Evolutionary conservation across 2,797 vertebrate genomes (phyloP).

Genomic region (Cryptoblepharus egeriae): DNA sequence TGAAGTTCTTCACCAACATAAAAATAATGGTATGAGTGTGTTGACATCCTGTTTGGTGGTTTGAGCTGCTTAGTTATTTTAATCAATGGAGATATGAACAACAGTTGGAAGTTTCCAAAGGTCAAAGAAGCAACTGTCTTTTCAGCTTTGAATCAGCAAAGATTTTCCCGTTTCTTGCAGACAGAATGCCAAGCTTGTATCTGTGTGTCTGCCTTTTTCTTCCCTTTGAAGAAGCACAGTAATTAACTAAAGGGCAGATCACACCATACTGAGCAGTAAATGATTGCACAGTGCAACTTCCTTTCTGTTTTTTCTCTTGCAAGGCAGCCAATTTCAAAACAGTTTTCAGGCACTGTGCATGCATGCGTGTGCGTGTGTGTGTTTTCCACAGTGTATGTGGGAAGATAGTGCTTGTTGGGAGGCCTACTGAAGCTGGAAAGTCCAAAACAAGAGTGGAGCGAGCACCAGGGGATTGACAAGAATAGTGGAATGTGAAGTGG

Average conservation of each 20-base stretch:
- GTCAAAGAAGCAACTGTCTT: slow-evolving; percentile 74
- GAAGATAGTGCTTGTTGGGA: too few relatives aligned
- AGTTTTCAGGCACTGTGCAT: slow-evolving; percentile 7
- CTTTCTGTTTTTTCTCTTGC: slow-evolving; percentile 58
- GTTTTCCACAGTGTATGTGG: too few relatives aligned
- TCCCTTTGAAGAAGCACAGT: slow-evolving; percentile 59
- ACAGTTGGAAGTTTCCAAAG: slow-evolving; percentile 70
- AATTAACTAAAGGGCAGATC: slow-evolving; percentile 68
- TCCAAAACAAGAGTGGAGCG: too few relatives aligned
- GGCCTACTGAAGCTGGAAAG: too few relatives aligned
- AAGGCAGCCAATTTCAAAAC: slow-evolving; percentile 34
- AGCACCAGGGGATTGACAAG: too few relatives aligned
- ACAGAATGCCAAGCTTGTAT: slow-evolving; percentile 61
- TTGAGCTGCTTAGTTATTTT: slow-evolving; percentile 66
- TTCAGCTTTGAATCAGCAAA: slow-evolving; percentile 73
- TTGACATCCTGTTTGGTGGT: slow-evolving; percentile 53
- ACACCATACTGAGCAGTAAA: slow-evolving; percentile 28
- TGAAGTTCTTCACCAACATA: slow-evolving; percentile 51
- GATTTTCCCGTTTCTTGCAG: slow-evolving; percentile 65
- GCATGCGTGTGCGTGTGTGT: too few relatives aligned
- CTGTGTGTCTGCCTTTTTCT: slow-evolving; percentile 58
- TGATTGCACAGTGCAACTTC: slow-evolving; percentile 16
- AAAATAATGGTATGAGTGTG: slow-evolving; percentile 43
- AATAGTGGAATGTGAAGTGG: too few relatives aligned
- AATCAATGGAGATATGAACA: slow-evolving; percentile 55